Percentiles rank a stretch among this genome's conserved stretches.
These are phyloP conservation scores for Onychomys leucogaster DNA, from an alignment of 2,797 vertebrate species.

Conservation along the genomic window DNA sequence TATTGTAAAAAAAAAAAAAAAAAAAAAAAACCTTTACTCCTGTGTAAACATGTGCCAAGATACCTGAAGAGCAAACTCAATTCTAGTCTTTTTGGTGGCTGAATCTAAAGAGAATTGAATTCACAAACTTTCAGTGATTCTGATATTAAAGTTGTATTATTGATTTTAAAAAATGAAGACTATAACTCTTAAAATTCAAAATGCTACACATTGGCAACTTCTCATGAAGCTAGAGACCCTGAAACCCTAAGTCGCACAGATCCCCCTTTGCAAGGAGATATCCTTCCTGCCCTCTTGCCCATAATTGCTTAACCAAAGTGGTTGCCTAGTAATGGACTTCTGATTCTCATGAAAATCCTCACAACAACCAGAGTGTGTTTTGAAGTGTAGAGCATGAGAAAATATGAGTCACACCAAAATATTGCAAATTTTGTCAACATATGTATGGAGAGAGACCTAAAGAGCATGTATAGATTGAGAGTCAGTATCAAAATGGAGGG, in stretches of 20 bases:
- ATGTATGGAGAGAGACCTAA: background rate
- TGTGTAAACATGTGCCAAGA: background rate
- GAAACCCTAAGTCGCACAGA: background rate
- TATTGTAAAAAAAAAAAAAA: background rate
- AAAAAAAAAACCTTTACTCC: background rate
- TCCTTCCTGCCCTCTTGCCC: background rate
- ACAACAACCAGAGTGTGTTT: background rate
- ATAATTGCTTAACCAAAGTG: background rate
- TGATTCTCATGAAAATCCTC: background rate
- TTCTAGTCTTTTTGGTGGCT: background rate
- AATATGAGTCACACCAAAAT: background rate
- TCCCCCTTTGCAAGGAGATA: background rate
- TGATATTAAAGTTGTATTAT: conserved; percentile 24
- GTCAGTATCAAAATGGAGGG: background rate
- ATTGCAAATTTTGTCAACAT: background rate
- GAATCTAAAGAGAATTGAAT: conserved; percentile 41
- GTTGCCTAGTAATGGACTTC: background rate
- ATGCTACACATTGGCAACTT: background rate
- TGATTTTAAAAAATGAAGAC: background rate
- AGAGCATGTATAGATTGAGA: background rate
- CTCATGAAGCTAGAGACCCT: background rate
- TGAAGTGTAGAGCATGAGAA: background rate
- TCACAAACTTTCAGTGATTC: background rate
- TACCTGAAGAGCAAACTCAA: conserved; percentile 19
- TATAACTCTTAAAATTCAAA: background rate